Evolutionary conservation across 2,888 invertebrate genomes (phyloP), one percentile per base, ranked within the genome.

Genomic region (Harpalus rufipes): DNA sequence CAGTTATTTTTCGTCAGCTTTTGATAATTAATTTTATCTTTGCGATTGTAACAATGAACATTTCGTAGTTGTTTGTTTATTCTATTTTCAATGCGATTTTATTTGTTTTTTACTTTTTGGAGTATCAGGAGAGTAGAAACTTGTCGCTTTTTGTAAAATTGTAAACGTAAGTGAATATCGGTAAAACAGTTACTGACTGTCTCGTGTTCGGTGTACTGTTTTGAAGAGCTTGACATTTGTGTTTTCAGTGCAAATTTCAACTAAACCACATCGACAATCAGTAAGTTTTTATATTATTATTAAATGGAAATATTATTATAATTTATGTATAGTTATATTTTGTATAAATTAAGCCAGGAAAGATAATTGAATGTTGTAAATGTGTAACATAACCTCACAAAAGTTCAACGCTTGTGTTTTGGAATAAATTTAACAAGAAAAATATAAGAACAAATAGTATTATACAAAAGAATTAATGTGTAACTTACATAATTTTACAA

Each of bases 141-240:
- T 51, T 51, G 10, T 12, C 10, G 44, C 10, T 51, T 51, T 44
- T 10, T 3, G 12, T 21, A 63, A 61, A 61, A 14, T 61, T 63
- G 63, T 21, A 21, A 25, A 21, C 6, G 63, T 6, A 72, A 41
- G 39, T 44, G 8, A 10, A 44, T 18, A 44, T 44, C 72, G 72
- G 44, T 74, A 74, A 74, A 3, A 18, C 18, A 74, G 72, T 74
- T 44, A 16, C 16, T 74, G 7, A n/a, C 14, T 74, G 51, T 41
- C 81, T 32, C 61, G 65, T 65, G 44, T 59, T n/a, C 16, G 14
- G 44, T 76, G 16, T 80, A 61, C 39, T 81, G 81, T 81, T 81
- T 61, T 41, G 65, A 81, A 65, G 63, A 61, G 61, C 16, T 81
- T 81, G 81, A 81, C 81, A 65, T 81, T 81, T 81, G 81, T 65